Percentiles rank a stretch among this genome's conserved stretches.
phyloP scores from a whole-genome alignment of 2,113 vertebrate species.

The Melanostigma gelatinosum region DNA sequence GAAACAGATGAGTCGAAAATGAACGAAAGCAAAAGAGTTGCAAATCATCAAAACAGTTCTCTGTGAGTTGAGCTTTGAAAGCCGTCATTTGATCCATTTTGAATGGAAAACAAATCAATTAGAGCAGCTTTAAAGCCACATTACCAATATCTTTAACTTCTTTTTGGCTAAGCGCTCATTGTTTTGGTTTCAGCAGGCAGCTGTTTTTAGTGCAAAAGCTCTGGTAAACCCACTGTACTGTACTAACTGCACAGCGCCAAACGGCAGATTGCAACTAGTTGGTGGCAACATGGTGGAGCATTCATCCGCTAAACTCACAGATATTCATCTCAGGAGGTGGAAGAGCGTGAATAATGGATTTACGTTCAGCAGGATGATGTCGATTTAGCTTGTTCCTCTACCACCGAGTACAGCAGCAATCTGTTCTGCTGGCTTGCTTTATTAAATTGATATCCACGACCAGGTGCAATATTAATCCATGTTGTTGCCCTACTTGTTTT shows the following conservation, averaged over 20 bases:
- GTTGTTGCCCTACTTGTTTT: background rate
- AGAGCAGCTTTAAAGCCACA: too few species aligned
- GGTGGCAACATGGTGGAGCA: background rate
- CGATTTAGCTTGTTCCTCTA: background rate
- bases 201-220: background rate
- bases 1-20: background rate
- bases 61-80: too few species aligned
- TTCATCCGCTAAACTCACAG: background rate
- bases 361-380: background rate
- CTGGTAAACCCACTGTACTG: background rate
- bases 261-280: background rate
- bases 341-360: background rate
- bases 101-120: too few species aligned
- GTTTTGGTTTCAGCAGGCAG: background rate
- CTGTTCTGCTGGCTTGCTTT: background rate
- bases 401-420: background rate
- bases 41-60: too few species aligned
- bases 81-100: too few species aligned
- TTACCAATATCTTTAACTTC: background rate
- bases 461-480: background rate
- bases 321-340: background rate
- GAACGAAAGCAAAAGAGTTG: background rate
- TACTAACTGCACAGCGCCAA: background rate
- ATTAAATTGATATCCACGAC: background rate
- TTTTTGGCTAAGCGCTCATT: background rate